Percentiles rank a stretch among this genome's conserved stretches.
Conservation (phyloP, 2,888 invertebrate genomes). For the Bhutanitis thaidina region DNA sequence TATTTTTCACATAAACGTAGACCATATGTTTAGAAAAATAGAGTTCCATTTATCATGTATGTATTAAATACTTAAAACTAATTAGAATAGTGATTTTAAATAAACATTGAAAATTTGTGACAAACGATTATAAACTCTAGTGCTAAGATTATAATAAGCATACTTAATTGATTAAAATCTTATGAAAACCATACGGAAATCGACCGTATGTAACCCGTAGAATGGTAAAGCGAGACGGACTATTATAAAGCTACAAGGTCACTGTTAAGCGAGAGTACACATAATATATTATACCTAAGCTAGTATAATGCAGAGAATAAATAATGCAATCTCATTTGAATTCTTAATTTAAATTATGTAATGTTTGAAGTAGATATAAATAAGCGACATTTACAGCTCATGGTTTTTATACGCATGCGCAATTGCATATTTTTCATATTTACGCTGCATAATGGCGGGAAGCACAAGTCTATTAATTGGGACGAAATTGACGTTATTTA, state of each 20-base stretch:
- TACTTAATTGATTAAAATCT: slow-evolving; percentile 28
- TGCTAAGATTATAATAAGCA: slow-evolving; percentile 32
- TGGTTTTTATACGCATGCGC: no score
- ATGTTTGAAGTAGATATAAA: not conserved
- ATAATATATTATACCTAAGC: slow-evolving; percentile 31
- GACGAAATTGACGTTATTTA: no score
- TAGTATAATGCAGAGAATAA: slow-evolving; percentile 26
- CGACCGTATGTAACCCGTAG: slow-evolving; percentile 36
- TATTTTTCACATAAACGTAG: slow-evolving; percentile 28
- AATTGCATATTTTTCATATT: no score
- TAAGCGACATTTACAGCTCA: not conserved
- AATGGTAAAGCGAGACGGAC: slow-evolving; percentile 49
- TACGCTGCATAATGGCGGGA: no score
- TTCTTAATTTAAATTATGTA: slow-evolving; percentile 7
- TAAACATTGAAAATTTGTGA: slow-evolving; percentile 59
- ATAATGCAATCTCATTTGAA: slow-evolving; percentile 12
- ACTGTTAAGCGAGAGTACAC: slow-evolving; percentile 51
- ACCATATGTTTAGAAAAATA: slow-evolving; percentile 24
- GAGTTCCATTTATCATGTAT: slow-evolving; percentile 26
- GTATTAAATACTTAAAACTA: slow-evolving; percentile 30
- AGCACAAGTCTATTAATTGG: no score
- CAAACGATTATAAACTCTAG: slow-evolving; percentile 40
- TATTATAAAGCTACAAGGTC: slow-evolving; percentile 50
- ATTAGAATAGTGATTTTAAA: slow-evolving; percentile 35
- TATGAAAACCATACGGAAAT: slow-evolving; percentile 70